A percentile compares a stretch with the other conserved stretches of the same genome.
Evolutionary conservation across 2,797 vertebrate species (phyloP).

Genomic region (Hydrocynus forskahlii): DNA sequence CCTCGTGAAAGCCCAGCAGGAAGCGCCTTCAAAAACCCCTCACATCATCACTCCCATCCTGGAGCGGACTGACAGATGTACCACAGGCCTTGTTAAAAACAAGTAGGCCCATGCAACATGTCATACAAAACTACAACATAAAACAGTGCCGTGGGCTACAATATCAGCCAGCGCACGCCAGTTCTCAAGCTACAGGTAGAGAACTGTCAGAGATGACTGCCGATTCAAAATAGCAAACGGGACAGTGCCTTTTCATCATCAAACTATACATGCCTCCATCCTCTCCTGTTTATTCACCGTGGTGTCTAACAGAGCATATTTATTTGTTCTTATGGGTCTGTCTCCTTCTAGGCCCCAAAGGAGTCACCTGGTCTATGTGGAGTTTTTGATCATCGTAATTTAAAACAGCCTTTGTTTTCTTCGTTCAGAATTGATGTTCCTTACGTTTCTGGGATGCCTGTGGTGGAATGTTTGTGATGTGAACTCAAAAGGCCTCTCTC

Average conservation of each 20-base stretch:
- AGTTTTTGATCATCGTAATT: conserved; percentile 53
- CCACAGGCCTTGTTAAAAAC: conserved; percentile 45
- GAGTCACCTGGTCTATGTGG: conserved; percentile 25
- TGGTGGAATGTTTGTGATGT: conserved; percentile 46
- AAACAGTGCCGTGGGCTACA: conserved; percentile 42
- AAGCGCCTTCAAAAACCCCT: conserved; percentile 36
- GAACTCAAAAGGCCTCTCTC: conserved; percentile 33
- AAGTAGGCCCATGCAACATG: conserved; percentile 27
- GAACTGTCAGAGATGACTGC: conserved; percentile 46
- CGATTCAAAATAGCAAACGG: conserved; percentile 31
- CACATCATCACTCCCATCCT: conserved; percentile 34
- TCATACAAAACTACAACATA: conserved; percentile 34
- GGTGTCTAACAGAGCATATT: conserved; percentile 27
- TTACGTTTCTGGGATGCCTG: conserved; percentile 35
- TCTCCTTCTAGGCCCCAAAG: conserved; percentile 11
- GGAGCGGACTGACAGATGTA: conserved; percentile 22
- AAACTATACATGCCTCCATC: not conserved
- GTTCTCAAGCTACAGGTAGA: conserved; percentile 23
- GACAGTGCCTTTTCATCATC: conserved; percentile 50
- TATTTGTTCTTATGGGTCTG: conserved; percentile 34
- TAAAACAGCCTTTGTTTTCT: conserved; percentile 47
- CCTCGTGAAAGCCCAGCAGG: conserved; percentile 16
- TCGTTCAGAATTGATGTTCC: conserved; percentile 32
- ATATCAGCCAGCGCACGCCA: conserved; percentile 25
- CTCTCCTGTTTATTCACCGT: conserved; percentile 27